Percentiles rank a stretch among this genome's conserved stretches.
phyloP scores from a whole-genome alignment of 2,113 vertebrate genomes.

The Guaruba guarouba region DNA sequence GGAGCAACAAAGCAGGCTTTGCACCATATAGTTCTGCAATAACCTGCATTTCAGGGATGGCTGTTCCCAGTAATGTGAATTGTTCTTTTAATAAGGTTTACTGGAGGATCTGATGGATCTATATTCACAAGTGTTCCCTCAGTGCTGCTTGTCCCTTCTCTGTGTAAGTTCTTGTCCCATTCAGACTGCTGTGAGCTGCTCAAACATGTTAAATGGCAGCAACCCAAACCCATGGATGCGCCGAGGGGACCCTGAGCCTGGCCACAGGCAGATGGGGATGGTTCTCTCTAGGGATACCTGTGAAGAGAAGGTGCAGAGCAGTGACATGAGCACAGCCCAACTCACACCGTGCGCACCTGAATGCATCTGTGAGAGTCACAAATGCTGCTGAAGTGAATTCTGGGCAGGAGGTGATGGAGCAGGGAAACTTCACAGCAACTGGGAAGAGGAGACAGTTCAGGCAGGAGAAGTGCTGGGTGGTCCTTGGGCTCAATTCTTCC shows the following conservation, averaged over 20 bases:
- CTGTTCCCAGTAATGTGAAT: neutral
- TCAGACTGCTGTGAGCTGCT: neutral
- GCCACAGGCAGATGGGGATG: fast-evolving
- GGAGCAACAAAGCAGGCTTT: neutral
- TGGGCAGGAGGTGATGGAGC: neutral
- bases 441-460: neutral
- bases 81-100: neutral
- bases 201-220: fast-evolving
- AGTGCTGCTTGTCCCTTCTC: neutral
- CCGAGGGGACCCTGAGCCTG: fast-evolving
- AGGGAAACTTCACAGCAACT: neutral
- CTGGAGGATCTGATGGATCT: neutral
- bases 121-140: neutral
- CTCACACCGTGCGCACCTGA: fast-evolving
- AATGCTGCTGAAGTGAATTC: neutral
- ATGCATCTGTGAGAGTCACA: fast-evolving
- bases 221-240: fast-evolving
- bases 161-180: neutral
- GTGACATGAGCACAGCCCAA: fast-evolving
- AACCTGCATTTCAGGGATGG: fast-evolving
- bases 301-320: fast-evolving
- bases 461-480: neutral
- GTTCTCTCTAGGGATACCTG: neutral
- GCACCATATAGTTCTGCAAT: neutral
- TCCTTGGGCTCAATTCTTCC: neutral